Evolutionary conservation across 2,113 vertebrate species (phyloP).

Genomic region (Hiodon tergisus): DNA sequence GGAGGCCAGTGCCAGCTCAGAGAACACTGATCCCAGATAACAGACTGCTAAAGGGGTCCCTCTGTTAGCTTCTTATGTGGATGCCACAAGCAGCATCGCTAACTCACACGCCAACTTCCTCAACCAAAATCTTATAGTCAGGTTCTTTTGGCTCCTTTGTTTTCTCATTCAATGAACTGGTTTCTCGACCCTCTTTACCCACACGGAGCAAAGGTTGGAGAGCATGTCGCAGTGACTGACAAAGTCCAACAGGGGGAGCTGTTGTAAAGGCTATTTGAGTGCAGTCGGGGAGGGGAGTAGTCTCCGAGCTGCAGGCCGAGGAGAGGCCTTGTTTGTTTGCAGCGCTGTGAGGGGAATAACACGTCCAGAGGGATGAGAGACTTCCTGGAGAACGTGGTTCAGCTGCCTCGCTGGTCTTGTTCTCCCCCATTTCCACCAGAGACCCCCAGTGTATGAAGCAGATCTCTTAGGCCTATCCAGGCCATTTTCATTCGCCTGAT

Average conservation of each 20-base stretch:
- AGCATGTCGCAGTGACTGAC: slow-evolving; percentile 25
- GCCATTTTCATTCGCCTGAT: slow-evolving; percentile 8
- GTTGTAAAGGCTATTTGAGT: slow-evolving; percentile 49
- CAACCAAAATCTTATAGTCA: too few relatives aligned
- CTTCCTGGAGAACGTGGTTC: slow-evolving; percentile 49
- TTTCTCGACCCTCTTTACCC: too few relatives aligned
- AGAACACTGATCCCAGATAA: not conserved
- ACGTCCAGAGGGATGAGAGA: slow-evolving; percentile 59
- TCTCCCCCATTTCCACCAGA: not conserved
- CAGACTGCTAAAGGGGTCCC: not conserved
- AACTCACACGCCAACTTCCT: too few relatives aligned
- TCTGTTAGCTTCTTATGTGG: too few relatives aligned
- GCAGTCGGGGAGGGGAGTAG: slow-evolving; percentile 8
- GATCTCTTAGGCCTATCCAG: not conserved
- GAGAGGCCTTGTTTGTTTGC: slow-evolving; percentile 55
- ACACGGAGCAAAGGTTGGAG: too few relatives aligned
- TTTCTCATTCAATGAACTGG: too few relatives aligned
- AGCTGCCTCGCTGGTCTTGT: slow-evolving; percentile 25
- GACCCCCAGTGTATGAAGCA: not conserved
- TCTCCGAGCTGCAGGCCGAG: slow-evolving; percentile 44
- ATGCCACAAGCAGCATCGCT: too few relatives aligned
- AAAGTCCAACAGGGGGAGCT: slow-evolving; percentile 60
- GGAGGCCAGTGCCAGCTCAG: not conserved
- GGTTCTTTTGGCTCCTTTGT: too few relatives aligned
- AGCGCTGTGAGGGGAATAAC: slow-evolving; percentile 56